Evolutionary conservation across 2,888 invertebrate species (phyloP), one percentile per base, ranked within the genome.

Genomic region (Diarsia brunnea): DNA sequence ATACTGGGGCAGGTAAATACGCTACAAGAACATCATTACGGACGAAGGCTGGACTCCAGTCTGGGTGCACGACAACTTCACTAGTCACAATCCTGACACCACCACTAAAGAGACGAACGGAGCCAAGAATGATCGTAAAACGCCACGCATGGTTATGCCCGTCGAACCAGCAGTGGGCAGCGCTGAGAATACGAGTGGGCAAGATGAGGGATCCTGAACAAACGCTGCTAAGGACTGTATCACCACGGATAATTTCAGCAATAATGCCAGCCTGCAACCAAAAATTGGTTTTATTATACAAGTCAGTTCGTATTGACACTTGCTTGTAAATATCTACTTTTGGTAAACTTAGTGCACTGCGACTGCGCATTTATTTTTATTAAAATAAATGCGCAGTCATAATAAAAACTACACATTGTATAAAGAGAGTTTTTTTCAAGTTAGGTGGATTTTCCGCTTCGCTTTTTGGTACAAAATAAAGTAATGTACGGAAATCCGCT

Each of bases 101-200:
- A 4, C 93, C 94, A n/a, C 70, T 77, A 87, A 92, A 94, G 10
- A 94, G 79, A 0, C 80, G 43, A 4, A 79, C 71, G 5, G 94
- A 91, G n/a, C 93, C 94, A 8, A 94, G 90, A 0, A 94, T 90
- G 0, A 94, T 92, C 3, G 90, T 92, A 8, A 93, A 71, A 38
- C 86, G 84, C 90, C 91, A 92, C 1, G 87, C 93, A 61, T 92
- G 93, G 78, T 90, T 79, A 0, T 43, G 4, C 10, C 95, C 94
- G 64, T 95, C 94, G 38, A 69, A 89, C 94, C 95, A 95, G 84
- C 94, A 95, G 78, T 94, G 94, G 24, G 94, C 94, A 21, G 94
- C 94, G 0, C 93, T 94, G 27, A 93, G 53, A 3, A 94, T 86
- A 93, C 51, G 0, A 93, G 78, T 79, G n/a, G 58, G 7, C 24